Evolutionary conservation across 2,888 invertebrate genomes (phyloP).

Genomic region (Sarcophaga rosellei): DNA sequence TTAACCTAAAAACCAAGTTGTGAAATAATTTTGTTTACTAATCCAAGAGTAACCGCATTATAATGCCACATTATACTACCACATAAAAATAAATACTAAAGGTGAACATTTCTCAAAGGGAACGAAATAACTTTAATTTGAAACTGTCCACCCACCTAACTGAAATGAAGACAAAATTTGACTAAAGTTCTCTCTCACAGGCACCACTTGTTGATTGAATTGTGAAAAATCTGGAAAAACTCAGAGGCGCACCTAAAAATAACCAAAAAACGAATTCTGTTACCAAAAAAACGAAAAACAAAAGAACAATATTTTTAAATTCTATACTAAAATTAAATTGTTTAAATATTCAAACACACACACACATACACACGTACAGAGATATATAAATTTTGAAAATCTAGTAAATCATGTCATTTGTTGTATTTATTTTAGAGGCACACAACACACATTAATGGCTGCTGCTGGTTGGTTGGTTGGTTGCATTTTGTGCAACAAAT

Average conservation of each 20-base stretch:
- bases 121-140: constrained; percentile 33
- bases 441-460: background rate
- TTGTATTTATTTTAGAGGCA: constrained; percentile 13
- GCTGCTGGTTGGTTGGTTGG: constrained; percentile 2
- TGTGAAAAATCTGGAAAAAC: constrained; percentile 50
- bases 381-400: background rate
- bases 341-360: constrained; percentile 23
- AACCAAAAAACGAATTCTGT: background rate
- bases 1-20: constrained; percentile 47
- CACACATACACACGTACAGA: background rate
- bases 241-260: constrained; percentile 53
- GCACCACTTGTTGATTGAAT: constrained; percentile 60
- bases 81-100: constrained; percentile 27
- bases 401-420: constrained; percentile 42
- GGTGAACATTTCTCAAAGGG: constrained; percentile 8
- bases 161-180: background rate
- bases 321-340: constrained; percentile 13
- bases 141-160: constrained; percentile 50
- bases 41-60: background rate
- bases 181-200: constrained; percentile 1
- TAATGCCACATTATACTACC: too few relatives aligned
- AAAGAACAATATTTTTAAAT: background rate
- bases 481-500: constrained; percentile 42
- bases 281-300: background rate
- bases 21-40: constrained; percentile 35